Conservation (phyloP, 2,797 vertebrate species). For the Xenopus petersii region DNA sequence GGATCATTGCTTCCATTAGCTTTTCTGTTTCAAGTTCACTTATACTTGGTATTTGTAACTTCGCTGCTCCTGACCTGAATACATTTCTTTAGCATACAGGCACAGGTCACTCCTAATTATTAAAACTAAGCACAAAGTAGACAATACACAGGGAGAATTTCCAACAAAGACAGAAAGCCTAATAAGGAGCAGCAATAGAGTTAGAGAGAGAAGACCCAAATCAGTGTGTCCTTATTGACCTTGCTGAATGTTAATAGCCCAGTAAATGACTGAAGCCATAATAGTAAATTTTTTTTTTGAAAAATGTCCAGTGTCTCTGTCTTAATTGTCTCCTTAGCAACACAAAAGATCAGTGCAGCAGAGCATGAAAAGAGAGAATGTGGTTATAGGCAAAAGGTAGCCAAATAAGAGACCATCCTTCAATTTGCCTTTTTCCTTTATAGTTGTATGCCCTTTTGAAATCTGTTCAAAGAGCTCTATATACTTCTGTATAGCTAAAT, state of each 20-base stretch:
- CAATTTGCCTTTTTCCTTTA: background rate
- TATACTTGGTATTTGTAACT: too few species aligned
- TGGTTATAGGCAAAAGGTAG: background rate
- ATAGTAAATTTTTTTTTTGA: constrained; percentile 45
- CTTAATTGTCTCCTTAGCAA: constrained; percentile 45
- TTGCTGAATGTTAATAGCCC: constrained; percentile 47
- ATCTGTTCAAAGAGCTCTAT: too few species aligned
- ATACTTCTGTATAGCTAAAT: too few species aligned
- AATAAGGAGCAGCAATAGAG: constrained; percentile 1
- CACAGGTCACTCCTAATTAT: constrained; percentile 9
- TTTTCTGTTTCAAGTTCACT: too few species aligned
- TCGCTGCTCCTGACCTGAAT: background rate
- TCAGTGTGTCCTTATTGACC: constrained; percentile 40
- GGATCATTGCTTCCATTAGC: too few species aligned
- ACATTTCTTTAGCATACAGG: background rate
- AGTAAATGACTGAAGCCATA: constrained; percentile 43
- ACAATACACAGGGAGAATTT: constrained; percentile 14
- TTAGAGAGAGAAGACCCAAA: constrained; percentile 9
- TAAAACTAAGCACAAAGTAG: background rate
- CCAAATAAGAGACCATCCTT: background rate
- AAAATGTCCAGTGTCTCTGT: constrained; percentile 39
- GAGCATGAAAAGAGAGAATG: constrained; percentile 25
- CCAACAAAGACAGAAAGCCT: constrained; percentile 15
- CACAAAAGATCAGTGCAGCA: constrained; percentile 37
- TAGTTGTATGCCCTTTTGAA: too few species aligned